Percentiles rank a stretch among this genome's conserved stretches.
These are phyloP conservation scores for Eulemur rufifrons DNA, from an alignment of 2,113 vertebrate species.

Conservation along the genomic window DNA sequence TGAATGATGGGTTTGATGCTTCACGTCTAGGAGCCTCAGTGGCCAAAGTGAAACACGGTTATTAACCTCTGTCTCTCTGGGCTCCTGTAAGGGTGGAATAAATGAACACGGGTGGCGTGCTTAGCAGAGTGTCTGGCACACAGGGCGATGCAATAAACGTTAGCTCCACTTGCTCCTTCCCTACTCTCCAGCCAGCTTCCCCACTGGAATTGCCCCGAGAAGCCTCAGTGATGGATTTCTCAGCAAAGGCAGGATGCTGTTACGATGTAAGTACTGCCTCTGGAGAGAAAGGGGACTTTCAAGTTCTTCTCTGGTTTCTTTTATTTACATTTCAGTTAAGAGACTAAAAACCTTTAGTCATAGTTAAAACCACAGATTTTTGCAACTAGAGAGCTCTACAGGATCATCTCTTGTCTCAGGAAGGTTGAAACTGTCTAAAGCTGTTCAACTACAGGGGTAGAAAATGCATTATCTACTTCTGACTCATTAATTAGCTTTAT, in stretches of 20 bases:
- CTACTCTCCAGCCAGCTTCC: background rate
- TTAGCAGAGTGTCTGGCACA: too few relatives aligned
- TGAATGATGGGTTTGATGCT: background rate
- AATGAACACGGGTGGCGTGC: fast-evolving
- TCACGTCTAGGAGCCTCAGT: background rate
- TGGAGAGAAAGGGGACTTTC: background rate
- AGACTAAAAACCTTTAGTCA: background rate
- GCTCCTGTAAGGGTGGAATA: background rate
- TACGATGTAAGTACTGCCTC: background rate
- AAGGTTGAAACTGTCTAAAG: background rate
- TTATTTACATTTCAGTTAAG: background rate
- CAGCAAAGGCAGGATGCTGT: background rate
- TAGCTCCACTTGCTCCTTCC: background rate
- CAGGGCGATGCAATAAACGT: background rate
- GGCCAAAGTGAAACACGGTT: too few relatives aligned
- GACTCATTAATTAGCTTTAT: background rate
- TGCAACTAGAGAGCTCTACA: background rate
- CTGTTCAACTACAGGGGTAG: background rate
- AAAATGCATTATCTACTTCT: background rate
- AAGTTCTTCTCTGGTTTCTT: background rate
- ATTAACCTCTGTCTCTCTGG: background rate
- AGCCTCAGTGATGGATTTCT: background rate
- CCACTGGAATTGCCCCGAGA: background rate
- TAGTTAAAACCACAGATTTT: background rate
- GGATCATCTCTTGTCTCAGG: background rate